phyloP scores from a whole-genome alignment of 2,113 vertebrate species.

The Strix uralensis region DNA sequence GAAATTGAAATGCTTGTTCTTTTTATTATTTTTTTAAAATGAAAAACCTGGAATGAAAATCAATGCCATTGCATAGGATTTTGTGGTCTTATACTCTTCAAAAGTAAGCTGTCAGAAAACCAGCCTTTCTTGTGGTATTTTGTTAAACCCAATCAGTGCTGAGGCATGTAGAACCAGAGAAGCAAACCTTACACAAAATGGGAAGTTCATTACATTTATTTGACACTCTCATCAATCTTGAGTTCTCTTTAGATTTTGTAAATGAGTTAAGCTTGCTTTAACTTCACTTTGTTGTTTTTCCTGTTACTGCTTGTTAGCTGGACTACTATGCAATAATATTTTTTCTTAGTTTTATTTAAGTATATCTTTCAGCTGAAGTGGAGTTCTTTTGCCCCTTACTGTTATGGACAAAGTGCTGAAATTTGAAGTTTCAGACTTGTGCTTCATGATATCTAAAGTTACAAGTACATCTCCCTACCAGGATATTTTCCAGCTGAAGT shows the following conservation, averaged over 20 bases:
- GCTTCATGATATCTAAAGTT: slow-evolving; percentile 26
- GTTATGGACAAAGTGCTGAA: slow-evolving; percentile 39
- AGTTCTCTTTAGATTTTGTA: not conserved
- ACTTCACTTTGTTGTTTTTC: not conserved
- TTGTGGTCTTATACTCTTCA: not conserved
- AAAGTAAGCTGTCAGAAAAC: not conserved
- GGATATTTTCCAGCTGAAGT: slow-evolving; percentile 69
- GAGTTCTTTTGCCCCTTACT: not conserved
- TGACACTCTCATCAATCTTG: not conserved
- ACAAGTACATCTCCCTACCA: not conserved
- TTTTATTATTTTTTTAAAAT: not conserved
- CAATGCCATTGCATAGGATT: not conserved
- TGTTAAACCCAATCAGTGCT: not conserved
- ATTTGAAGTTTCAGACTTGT: slow-evolving; percentile 18
- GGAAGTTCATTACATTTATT: not conserved
- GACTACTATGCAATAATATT: not conserved
- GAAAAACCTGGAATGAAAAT: not conserved
- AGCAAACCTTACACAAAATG: not conserved
- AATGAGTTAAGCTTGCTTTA: not conserved
- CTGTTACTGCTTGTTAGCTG: not conserved
- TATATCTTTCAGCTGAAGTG: slow-evolving; percentile 27
- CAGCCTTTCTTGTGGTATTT: not conserved
- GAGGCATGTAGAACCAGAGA: not conserved
- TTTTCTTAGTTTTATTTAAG: slow-evolving; percentile 7
- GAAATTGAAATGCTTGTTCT: not conserved